Conservation (phyloP, 2,888 invertebrate genomes). For the Mythimna vitellina region DNA sequence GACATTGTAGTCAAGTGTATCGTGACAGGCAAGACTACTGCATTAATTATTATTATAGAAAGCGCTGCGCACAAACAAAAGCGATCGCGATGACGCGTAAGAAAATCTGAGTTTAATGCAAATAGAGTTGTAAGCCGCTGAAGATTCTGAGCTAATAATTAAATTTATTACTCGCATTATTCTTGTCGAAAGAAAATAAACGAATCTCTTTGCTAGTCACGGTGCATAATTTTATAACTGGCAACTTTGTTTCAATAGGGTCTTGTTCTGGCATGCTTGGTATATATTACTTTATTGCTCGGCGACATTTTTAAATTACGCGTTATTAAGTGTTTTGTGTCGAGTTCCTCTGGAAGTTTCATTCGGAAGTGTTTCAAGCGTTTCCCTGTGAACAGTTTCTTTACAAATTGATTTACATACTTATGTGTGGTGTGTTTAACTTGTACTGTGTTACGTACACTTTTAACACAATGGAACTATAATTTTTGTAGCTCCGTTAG, state of each 20-base stretch:
- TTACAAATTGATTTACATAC: constrained; percentile 75
- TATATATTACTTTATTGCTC: constrained; percentile 34
- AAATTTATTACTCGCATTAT: constrained; percentile 51
- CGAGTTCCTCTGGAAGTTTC: constrained; percentile 52
- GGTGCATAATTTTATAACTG: constrained; percentile 50
- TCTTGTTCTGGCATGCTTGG: constrained; percentile 23
- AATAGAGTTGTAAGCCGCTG: constrained; percentile 56
- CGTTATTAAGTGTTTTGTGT: constrained; percentile 58
- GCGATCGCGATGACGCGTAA: constrained; percentile 47
- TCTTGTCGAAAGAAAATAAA: constrained; percentile 55
- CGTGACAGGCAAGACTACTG: constrained; percentile 62
- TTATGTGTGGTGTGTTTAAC: constrained; percentile 59
- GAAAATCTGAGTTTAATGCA: constrained; percentile 59
- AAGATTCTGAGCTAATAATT: constrained; percentile 53
- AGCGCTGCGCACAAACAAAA: constrained; percentile 51
- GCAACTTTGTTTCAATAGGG: constrained; percentile 47
- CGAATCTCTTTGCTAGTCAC: constrained; percentile 40
- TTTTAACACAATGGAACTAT: constrained; percentile 59
- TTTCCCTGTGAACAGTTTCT: constrained; percentile 81
- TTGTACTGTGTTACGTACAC: constrained; percentile 53
- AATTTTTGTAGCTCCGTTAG: constrained; percentile 44
- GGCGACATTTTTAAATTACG: constrained; percentile 41
- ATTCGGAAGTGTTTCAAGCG: constrained; percentile 70
- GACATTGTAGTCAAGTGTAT: constrained; percentile 70
- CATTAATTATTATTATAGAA: constrained; percentile 64